Percentiles rank a stretch among this genome's conserved stretches.
phyloP scores from a whole-genome alignment of 2,797 vertebrate genomes.

The Hypotaenidia okinawae region DNA sequence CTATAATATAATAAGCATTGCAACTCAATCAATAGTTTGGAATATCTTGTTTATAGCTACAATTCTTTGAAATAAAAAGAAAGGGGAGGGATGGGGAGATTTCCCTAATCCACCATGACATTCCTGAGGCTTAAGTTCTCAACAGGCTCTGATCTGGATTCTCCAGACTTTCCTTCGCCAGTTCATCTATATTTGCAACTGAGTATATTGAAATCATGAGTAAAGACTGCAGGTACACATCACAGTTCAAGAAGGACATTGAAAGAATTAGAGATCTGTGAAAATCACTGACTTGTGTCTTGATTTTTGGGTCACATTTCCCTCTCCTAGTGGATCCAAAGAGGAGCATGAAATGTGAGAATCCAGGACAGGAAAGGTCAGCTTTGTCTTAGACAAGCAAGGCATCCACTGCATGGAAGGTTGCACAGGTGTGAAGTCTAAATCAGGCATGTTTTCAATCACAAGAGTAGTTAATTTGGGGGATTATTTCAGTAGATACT shows the following conservation, averaged over 20 bases:
- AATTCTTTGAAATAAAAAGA: not conserved
- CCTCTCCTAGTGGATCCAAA: conserved; percentile 1
- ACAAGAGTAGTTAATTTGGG: not conserved
- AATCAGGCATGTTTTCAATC: not conserved
- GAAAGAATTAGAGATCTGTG: not conserved
- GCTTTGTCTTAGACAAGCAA: conserved; percentile 26
- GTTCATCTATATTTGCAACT: not conserved
- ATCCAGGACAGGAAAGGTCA: not conserved
- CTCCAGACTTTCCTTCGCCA: not conserved
- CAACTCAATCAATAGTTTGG: not conserved
- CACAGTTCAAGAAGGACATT: not conserved
- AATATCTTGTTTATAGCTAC: not conserved
- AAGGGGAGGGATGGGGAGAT: not conserved
- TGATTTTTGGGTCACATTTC: conserved; percentile 54
- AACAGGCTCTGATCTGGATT: not conserved
- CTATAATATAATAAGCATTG: not conserved
- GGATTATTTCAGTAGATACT: not conserved
- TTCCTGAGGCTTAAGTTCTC: not conserved
- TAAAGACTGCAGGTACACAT: not conserved
- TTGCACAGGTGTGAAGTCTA: not conserved
- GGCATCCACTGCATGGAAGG: not conserved
- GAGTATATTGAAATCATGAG: not conserved
- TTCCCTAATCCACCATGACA: not conserved
- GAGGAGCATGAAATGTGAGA: conserved; percentile 26
- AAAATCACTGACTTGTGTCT: not conserved